These are phyloP conservation scores for Aegypius monachus DNA, from an alignment of 2,113 vertebrate genomes.

Conservation along the genomic window DNA sequence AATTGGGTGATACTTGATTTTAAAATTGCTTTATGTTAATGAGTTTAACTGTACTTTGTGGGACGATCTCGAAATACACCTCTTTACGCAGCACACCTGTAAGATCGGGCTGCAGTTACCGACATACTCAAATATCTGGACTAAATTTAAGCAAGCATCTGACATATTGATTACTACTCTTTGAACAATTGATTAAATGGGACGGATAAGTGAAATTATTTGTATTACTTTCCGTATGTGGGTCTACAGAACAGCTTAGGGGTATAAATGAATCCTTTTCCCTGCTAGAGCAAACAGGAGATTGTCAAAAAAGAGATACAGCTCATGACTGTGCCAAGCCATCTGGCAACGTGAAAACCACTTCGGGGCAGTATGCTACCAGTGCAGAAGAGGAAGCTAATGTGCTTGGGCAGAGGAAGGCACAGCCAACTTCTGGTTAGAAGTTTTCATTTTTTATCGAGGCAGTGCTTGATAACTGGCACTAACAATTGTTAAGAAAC, in stretches of 20 bases:
- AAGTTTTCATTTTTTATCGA: slow-evolving; percentile 60
- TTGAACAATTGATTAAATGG: background rate
- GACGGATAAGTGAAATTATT: slow-evolving; percentile 11
- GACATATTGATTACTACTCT: background rate
- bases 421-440: slow-evolving; percentile 77
- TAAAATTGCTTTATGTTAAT: background rate
- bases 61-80: background rate
- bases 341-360: slow-evolving; percentile 62
- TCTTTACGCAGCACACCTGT: background rate
- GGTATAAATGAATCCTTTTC: slow-evolving; percentile 65
- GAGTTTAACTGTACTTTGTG: background rate
- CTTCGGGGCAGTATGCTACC: slow-evolving; percentile 72
- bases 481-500: slow-evolving; percentile 22
- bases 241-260: background rate
- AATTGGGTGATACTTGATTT: background rate
- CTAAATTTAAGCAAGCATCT: background rate
- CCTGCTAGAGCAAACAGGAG: slow-evolving; percentile 72
- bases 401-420: slow-evolving; percentile 77
- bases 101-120: slow-evolving; percentile 24
- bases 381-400: slow-evolving; percentile 65
- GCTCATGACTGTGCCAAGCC: slow-evolving; percentile 58
- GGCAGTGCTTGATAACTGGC: slow-evolving; percentile 32
- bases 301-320: slow-evolving; percentile 71
- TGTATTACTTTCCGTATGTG: background rate
- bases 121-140: background rate